Percentiles rank a stretch among this genome's conserved stretches.
These are phyloP conservation scores for Zaprionus africanus DNA, from an alignment of 1,140 invertebrate genomes.

Conservation along the genomic window DNA sequence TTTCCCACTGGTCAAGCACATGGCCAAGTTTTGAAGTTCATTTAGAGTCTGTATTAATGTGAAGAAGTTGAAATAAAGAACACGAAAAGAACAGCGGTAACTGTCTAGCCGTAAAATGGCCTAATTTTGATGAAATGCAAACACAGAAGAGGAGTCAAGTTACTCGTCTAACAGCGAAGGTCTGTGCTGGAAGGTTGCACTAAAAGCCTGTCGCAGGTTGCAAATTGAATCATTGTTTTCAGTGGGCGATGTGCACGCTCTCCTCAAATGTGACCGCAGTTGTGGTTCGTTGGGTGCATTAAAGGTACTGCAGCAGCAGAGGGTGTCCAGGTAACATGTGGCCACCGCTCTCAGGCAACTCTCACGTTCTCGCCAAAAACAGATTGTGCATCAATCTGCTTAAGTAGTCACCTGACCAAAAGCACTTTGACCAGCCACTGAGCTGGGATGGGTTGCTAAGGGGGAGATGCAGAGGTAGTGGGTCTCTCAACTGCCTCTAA, in stretches of 20 bases:
- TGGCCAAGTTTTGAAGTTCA: no score
- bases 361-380: slow-evolving; percentile 31
- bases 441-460: background rate
- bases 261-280: slow-evolving; percentile 82
- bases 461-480: background rate
- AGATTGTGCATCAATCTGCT: slow-evolving; percentile 55
- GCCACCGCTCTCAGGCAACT: background rate
- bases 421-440: slow-evolving; percentile 72
- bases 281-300: slow-evolving; percentile 82
- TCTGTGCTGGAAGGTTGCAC: slow-evolving; percentile 32
- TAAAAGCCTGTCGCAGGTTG: slow-evolving; percentile 78
- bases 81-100: no score
- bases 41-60: no score
- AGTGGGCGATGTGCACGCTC: slow-evolving; percentile 64
- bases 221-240: slow-evolving; percentile 76
- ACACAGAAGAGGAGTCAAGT: background rate
- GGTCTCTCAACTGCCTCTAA: slow-evolving; percentile 15
- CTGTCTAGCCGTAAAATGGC: no score
- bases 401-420: slow-evolving; percentile 78
- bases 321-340: background rate
- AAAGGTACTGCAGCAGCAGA: slow-evolving; percentile 35
- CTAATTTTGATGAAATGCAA: background rate
- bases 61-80: no score
- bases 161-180: background rate
- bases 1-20: no score